Evolutionary conservation across 2,113 vertebrate genomes (phyloP), one percentile per base, ranked within the genome.

Genomic region (Bostrychus sinensis): DNA sequence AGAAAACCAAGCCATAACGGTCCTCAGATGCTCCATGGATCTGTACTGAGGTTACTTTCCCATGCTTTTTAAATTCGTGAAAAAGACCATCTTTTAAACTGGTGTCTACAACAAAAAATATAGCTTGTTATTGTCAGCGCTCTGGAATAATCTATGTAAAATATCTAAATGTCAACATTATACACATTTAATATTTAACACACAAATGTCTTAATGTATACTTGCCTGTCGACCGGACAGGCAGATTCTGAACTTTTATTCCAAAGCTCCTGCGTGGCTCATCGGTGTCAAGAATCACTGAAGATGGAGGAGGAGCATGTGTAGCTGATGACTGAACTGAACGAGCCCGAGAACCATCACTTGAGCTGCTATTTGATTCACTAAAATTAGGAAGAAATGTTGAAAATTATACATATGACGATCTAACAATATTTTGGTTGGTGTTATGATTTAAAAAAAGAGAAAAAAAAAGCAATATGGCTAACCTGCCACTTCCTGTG

Each of bases 51-150:
- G 97, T 99, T 83, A 99, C 97, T 89, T 99, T 99, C 6, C 97
- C 97, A 14, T 98, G 96, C 80, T 99, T 99, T 90, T 99, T 99
- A 89, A 99, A 99, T 84, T 99, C 97, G 4, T 99, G 97, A 89
- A 99, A 99, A 83, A 99, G 94, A 72, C 97, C 97, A 79, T 99
- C 97, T 86, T 99, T 99, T 91, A 99, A 94, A 92, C 97, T 99
- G 84, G 97, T 97, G 84, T 99, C 97, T 99, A 68, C 3, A 2
- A 6, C 74, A 5, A 19, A 14, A 61, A 66, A 62, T 12, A 46
- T 5, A 7, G 8, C 54, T 41, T 32, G 26, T 57, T 30, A 59
- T 9, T 26, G 5, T 25, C 11, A 48, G 1, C 16, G 13, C 13
- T 25, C 45, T 12, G 12, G 25, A 7, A 13, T 3, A 4, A 42